Evolutionary conservation across 2,113 vertebrate species (phyloP).

Genomic region (Felis chaus): DNA sequence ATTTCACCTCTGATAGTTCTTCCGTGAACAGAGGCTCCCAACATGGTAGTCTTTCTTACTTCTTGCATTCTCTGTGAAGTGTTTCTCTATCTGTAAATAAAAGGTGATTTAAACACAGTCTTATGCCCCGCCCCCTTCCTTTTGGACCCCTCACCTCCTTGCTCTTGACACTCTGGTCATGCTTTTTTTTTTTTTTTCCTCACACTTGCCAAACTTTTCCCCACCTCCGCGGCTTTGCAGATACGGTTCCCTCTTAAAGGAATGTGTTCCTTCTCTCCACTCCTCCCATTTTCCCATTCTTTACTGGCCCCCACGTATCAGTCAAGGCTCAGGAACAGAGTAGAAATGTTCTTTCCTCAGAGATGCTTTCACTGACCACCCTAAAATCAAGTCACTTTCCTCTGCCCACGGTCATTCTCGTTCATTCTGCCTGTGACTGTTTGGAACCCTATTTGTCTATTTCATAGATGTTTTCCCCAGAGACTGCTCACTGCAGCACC

Average conservation of each 20-base stretch:
- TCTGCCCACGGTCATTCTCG: neutral
- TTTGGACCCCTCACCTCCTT: accelerated
- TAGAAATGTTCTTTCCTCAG: neutral
- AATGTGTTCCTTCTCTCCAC: neutral
- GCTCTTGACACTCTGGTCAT: neutral
- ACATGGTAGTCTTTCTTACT: neutral
- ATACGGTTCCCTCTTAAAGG: neutral
- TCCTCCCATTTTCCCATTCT: neutral
- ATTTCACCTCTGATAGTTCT: neutral
- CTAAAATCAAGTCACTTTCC: neutral
- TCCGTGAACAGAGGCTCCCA: neutral
- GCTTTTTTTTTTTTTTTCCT: neutral
- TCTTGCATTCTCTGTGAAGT: neutral
- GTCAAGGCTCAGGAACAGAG: too few relatives aligned
- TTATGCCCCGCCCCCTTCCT: neutral
- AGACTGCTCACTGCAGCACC: neutral
- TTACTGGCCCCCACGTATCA: neutral
- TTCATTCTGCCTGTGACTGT: neutral
- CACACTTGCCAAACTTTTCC: neutral
- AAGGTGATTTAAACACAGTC: neutral
- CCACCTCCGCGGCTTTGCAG: neutral
- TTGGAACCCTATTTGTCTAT: neutral
- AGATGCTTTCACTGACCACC: neutral
- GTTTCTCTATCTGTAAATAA: neutral
- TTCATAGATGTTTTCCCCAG: neutral